A percentile compares a stretch with the other conserved stretches of the same genome.
Conservation (phyloP, 2,797 vertebrate genomes). For the Chloroceryle inda region DNA sequence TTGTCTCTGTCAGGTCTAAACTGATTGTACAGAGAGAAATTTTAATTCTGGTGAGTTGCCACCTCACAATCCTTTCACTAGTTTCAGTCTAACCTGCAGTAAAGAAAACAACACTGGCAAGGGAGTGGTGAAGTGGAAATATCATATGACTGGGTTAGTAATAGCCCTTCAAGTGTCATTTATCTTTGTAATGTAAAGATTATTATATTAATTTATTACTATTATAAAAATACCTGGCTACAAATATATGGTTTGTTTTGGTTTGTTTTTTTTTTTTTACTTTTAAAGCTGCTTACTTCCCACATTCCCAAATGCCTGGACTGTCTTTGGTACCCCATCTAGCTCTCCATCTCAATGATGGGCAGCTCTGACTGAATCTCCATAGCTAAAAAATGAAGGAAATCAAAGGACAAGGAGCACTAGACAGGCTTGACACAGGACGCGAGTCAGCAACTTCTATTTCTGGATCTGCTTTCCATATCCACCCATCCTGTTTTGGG, state of each 20-base stretch:
- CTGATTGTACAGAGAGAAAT: not conserved
- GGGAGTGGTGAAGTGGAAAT: not conserved
- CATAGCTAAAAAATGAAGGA: conserved; percentile 13
- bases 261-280: not conserved
- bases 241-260: not conserved
- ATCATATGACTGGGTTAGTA: not conserved
- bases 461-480: conserved; percentile 5
- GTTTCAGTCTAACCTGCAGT: not conserved
- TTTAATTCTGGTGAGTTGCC: not conserved
- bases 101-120: not conserved
- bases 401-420: not conserved
- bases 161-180: not conserved
- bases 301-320: not conserved
- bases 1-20: not conserved
- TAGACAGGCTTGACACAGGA: conserved; percentile 24
- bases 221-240: not conserved
- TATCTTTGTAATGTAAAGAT: not conserved
- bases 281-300: not conserved
- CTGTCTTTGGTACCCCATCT: not conserved
- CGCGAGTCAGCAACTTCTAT: conserved; percentile 38
- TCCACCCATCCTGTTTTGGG: conserved; percentile 41
- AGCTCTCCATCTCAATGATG: not conserved
- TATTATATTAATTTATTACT: not conserved
- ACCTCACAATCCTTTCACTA: not conserved
- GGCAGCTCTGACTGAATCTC: conserved; percentile 3